Base-by-base conservation (phyloP, 2,797 vertebrate species). In the Acipenser transmontanus region DNA sequence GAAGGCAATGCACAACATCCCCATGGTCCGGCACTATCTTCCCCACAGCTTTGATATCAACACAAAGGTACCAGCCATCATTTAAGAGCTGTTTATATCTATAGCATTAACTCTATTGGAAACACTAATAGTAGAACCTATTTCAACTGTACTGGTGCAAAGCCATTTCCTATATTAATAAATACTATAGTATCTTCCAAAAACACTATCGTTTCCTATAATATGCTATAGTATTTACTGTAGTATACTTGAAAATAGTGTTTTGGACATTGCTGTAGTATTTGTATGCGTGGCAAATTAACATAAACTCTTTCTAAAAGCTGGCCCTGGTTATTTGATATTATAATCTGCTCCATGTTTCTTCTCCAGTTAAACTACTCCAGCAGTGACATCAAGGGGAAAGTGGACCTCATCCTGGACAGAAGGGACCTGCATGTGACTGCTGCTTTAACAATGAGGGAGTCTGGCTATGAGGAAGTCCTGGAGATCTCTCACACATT, bases 1-100 rank as follows among this genome's bases (percentile, higher is more conserved):
- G 72, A 89, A 88, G 65, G 75, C 87, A 64, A 75, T 78, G 67
- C 91, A 93, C 78, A 88, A 77, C 70, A 73, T 91, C 61, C 86
- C 89, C n/a, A 60, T 69, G 68, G 74, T 93, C 72, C 75, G 81
- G 61, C 71, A 74, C 7, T 76, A 76, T 76, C 69, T 93, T 57
- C 93, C 93, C 72, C 77, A 74, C 82, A 80, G 74, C 85, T 87
- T 34, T 60, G 85, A 82, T 4, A 49, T 88, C 57, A 82, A 82
- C 13, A 86, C 89, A 64, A 87, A 94, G 92, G 94, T 90, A 84
- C 77, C 8, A 34, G 34, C 34, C 34, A 34, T 34, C 34, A 34
- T 34, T 34, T 34, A 34, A 34, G 34, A 34, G 34, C 34, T 34
- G 34, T 34, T 34, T 34, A 34, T 59, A 48, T n/a, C 54, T 66